Conservation (phyloP, 2,888 invertebrate species). For the Opisthograptis luteolata region DNA sequence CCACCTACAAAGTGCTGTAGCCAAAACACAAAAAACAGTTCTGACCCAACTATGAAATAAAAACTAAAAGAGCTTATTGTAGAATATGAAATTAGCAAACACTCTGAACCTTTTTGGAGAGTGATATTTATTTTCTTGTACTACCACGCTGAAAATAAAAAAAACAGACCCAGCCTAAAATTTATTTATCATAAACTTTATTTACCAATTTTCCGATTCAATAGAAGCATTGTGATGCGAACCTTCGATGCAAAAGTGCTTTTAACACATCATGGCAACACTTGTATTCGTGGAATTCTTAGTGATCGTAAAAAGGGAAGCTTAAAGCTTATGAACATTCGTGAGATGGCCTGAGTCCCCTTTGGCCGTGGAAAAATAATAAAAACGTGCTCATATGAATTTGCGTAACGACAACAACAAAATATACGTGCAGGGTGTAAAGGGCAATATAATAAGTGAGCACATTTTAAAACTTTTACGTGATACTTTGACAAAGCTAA, state of each 20-base stretch:
- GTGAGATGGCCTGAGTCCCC: slow-evolving; percentile 45
- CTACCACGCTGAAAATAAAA: too few relatives aligned
- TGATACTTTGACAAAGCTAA: too few relatives aligned
- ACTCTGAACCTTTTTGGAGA: too few relatives aligned
- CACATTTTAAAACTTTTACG: too few relatives aligned
- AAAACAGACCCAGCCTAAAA: slow-evolving; percentile 30
- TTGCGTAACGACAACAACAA: slow-evolving; percentile 44
- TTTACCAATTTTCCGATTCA: slow-evolving; percentile 57
- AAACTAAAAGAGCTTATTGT: too few relatives aligned
- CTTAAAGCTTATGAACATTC: slow-evolving; percentile 56
- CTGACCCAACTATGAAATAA: too few relatives aligned
- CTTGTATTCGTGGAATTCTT: slow-evolving; percentile 59
- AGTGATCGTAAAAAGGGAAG: slow-evolving; percentile 56
- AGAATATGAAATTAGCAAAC: too few relatives aligned
- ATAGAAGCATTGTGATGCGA: slow-evolving; percentile 54
- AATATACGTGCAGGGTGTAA: slow-evolving; percentile 16
- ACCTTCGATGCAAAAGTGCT: slow-evolving; percentile 62
- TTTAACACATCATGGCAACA: slow-evolving; percentile 57
- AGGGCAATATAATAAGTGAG: too few relatives aligned
- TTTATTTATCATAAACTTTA: slow-evolving; percentile 64
- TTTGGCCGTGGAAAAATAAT: slow-evolving; percentile 44
- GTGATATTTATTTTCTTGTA: too few relatives aligned
- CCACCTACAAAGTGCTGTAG: too few relatives aligned
- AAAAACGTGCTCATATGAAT: slow-evolving; percentile 46
- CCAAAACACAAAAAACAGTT: too few relatives aligned